Percentiles rank a stretch among this genome's conserved stretches.
Conservation (phyloP, 2,797 vertebrate genomes). For the Hemibagrus guttatus region DNA sequence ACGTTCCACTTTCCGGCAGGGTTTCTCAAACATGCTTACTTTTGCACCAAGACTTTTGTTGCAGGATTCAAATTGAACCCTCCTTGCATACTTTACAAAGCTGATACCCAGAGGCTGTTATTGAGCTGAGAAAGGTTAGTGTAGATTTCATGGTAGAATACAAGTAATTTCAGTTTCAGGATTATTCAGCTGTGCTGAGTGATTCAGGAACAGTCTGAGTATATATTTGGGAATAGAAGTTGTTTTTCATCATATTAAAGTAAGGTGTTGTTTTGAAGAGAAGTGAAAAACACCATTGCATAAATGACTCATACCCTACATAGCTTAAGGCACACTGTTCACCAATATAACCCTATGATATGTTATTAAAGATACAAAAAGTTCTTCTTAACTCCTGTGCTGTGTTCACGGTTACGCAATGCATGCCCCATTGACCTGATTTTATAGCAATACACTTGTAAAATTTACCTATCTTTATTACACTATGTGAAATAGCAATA, state of each 20-base stretch:
- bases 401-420: not conserved
- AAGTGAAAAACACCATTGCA: not conserved
- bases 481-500: not conserved
- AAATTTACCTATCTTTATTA: not conserved
- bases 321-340: not conserved
- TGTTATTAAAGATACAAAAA: not conserved
- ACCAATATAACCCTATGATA: not conserved
- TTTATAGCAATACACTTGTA: not conserved
- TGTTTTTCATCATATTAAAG: constrained; percentile 52
- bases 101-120: constrained; percentile 45
- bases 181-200: not conserved
- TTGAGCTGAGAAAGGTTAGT: constrained; percentile 48
- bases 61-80: constrained; percentile 12
- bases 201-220: constrained; percentile 41
- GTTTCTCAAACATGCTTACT: constrained; percentile 18
- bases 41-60: constrained; percentile 11
- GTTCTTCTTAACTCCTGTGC: not conserved
- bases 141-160: constrained; percentile 14
- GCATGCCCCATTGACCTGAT: not conserved
- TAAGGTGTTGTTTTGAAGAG: not conserved
- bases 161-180: constrained; percentile 6
- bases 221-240: constrained; percentile 40
- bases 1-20: not conserved
- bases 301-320: not conserved
- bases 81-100: constrained; percentile 24